Evolutionary conservation across 2,888 invertebrate genomes (phyloP), one percentile per base, ranked within the genome.

Genomic region (Atethmia centrago): DNA sequence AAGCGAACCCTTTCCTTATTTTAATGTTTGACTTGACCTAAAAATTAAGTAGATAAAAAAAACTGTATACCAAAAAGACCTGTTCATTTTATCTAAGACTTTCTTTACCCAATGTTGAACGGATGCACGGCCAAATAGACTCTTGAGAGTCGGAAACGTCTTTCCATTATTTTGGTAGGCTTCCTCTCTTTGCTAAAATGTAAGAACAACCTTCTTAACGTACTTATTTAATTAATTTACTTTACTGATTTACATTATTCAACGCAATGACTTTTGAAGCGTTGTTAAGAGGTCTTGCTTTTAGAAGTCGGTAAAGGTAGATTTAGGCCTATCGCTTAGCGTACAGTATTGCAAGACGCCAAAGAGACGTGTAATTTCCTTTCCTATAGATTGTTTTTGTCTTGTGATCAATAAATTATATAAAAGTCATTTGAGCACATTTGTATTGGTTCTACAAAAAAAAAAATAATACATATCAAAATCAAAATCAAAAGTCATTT

Each of bases 1-100:
- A 71, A 53, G 75, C 68, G 62, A 73, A 75, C 81, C 83, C 83
- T 83, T 83, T 78, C 66, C 74, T 65, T 80, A 59, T 81, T 75
- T 62, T 62, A 66, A 83, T 73, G 56, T 68, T 63, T 61, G 59
- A 65, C 79, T 74, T 80, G 74, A 66, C 74, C 81, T 64, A 66
- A 80, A 82, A 79, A 72, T 64, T 65, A 67, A 36, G 56, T 58
- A 65, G 62, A 63, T 75, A 61, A 63, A 56, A 49, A 72, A 63
- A 73, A 59, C 49, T 42, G n/a, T 9, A n/a, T 51, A 59, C 16
- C 8, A 59, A 55, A 70, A 58, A 65, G 53, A 21, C 31, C 7
- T 51, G 47, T 25, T 14, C 0, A 2, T 55, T 53, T 65, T 65
- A 55, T 10, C 19, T 19, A 49, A 59, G 21, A 49, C 59, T 73